Evolutionary conservation across 92 coral and sea anemone genomes (phyloP), one percentile per base, ranked within the genome.

Genomic region (Epizoanthus ramosus): DNA sequence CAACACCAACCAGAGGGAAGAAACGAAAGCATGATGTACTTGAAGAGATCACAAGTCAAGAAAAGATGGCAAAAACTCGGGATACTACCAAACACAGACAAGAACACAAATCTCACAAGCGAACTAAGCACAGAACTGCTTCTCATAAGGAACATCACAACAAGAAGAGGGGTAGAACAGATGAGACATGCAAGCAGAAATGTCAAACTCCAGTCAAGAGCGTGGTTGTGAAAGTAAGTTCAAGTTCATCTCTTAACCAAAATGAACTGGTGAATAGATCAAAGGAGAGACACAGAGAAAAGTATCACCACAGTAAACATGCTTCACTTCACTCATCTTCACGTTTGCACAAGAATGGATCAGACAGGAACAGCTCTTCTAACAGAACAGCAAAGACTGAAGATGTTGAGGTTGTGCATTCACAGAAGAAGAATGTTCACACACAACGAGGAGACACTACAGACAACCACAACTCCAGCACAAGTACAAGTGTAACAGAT

Each of bases 251-350:
- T 5, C 23, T 43, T 13, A 12, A 5, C 22, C 25, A 22, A 41
- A 58, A 23, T 5, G 57, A 77, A 41, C 58, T 22, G 31, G 21
- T 17, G 24, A 8, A 9, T 43, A 41, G 65, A 60, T 61, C 71
- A 60, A n/a, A 61, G 56, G 45, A 39, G 21, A 61, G 70, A 23
- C 70, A 43, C 19, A 43, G 68, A 43, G 22, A 6, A 10, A 77
- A 61, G 41, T 41, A 43, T 22, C 82, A 35, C 43, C 82, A 61
- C 58, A 61, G 71, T 23, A 65, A 75, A 17, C 45, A 6, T 31
- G 13, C 28, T 21, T 57, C 80, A 18, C n/a, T 22, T 8, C 53
- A 23, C 28, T 3, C 81, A 31, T 76, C 81, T 25, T 12, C 69
- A 54, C 57, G 18, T 16, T 18, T 35, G 35, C 69, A 28, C 33